Percentiles rank a stretch among this genome's conserved stretches.
phyloP scores from a whole-genome alignment of 2,888 invertebrate species.

The Cheilosia vulpina region DNA sequence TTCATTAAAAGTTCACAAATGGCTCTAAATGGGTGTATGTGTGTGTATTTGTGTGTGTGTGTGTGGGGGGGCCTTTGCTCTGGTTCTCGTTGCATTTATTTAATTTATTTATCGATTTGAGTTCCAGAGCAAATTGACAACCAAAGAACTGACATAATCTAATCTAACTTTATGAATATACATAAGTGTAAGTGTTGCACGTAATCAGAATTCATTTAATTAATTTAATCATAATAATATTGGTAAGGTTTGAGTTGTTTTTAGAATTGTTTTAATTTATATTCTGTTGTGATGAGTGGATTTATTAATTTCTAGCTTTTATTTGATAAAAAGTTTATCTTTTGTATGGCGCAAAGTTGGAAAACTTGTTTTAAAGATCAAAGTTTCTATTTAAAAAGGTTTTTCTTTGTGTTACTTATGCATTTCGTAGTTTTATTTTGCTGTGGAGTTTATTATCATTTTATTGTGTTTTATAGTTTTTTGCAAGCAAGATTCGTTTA shows the following conservation, averaged over 20 bases:
- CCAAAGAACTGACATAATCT: constrained; percentile 24
- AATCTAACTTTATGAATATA: constrained; percentile 58
- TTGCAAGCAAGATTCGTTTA: constrained; percentile 59
- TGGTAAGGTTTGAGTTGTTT: constrained; percentile 65
- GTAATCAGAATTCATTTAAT: constrained; percentile 65
- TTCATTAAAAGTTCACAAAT: constrained; percentile 6
- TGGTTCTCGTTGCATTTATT: not conserved
- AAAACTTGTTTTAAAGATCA: constrained; percentile 44
- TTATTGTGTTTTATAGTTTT: constrained; percentile 5
- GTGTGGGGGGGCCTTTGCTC: too few species aligned
- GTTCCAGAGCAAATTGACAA: constrained; percentile 23
- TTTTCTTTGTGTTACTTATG: constrained; percentile 20
- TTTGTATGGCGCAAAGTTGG: constrained; percentile 37
- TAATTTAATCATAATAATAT: constrained; percentile 71
- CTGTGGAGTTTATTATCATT: not conserved
- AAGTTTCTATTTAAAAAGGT: constrained; percentile 46
- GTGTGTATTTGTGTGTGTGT: not conserved
- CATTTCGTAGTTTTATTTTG: constrained; percentile 32
- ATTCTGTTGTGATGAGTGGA: constrained; percentile 35
- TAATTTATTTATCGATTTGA: constrained; percentile 20
- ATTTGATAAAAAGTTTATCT: constrained; percentile 23
- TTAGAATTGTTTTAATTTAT: constrained; percentile 10
- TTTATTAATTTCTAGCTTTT: constrained; percentile 12
- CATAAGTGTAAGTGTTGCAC: constrained; percentile 55
- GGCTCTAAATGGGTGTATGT: constrained; percentile 8